Conservation (phyloP, 2,113 vertebrate genomes). For the Forbesichthys agassizii region DNA sequence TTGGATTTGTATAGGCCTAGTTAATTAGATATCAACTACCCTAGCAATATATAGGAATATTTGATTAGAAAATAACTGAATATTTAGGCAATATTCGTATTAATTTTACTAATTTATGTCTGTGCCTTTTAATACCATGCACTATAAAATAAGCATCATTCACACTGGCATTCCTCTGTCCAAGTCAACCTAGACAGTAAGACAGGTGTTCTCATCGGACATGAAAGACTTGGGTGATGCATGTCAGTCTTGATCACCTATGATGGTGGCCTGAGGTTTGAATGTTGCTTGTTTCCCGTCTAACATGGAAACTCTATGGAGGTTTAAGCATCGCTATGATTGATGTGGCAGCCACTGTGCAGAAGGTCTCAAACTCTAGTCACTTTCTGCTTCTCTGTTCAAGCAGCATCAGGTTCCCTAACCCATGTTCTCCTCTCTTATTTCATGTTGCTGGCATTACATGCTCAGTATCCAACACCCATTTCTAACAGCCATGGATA, state of each 20-base stretch:
- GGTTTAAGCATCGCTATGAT: slow-evolving; percentile 69
- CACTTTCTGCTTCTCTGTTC: slow-evolving; percentile 13
- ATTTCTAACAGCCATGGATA: no score
- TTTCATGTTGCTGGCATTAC: background rate
- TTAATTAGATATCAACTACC: background rate
- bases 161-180: slow-evolving; percentile 64
- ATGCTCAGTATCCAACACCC: no score
- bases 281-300: slow-evolving; percentile 52
- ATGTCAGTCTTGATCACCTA: slow-evolving; percentile 73
- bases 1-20: no score
- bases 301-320: slow-evolving; percentile 57
- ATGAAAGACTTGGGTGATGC: slow-evolving; percentile 74
- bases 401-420: background rate
- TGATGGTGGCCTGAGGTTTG: slow-evolving; percentile 61
- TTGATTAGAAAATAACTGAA: background rate
- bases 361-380: background rate
- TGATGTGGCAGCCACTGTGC: slow-evolving; percentile 41
- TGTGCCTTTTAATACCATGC: slow-evolving; percentile 27
- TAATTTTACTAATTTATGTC: background rate
- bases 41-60: background rate
- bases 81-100: background rate
- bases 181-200: slow-evolving; percentile 50
- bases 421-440: background rate
- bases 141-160: slow-evolving; percentile 57
- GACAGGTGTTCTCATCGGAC: slow-evolving; percentile 78